Conservation (phyloP, 2,888 invertebrate species). For the Pammene fasciana region DNA sequence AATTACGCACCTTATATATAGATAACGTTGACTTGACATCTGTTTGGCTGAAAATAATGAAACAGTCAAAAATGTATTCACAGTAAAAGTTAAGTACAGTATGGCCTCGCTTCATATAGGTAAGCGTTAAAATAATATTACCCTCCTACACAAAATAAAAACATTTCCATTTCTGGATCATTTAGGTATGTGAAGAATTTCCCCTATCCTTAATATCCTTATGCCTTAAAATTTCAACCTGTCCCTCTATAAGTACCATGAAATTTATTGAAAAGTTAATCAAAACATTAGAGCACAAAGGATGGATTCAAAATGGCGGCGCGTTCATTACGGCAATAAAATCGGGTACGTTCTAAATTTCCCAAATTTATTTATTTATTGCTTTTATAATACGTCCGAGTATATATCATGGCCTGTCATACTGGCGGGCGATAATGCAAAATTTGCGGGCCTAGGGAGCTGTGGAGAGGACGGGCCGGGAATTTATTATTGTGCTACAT, state of each 20-base stretch:
- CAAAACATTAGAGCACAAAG: conserved; percentile 46
- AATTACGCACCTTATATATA: no score
- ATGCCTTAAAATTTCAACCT: no score
- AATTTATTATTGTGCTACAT: neutral
- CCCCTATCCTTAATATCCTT: no score
- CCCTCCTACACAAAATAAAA: no score
- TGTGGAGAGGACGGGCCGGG: conserved; percentile 52
- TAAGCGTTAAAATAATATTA: no score
- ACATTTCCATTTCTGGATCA: no score
- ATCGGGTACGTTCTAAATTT: conserved; percentile 78
- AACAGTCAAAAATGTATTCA: no score
- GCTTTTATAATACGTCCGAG: conserved; percentile 81
- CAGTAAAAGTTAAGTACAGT: no score
- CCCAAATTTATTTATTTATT: conserved; percentile 81
- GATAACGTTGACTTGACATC: no score
- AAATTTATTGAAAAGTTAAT: conserved; percentile 31
- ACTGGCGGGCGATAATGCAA: conserved; percentile 81
- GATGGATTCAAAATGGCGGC: conserved; percentile 61
- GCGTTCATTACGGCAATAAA: conserved; percentile 72
- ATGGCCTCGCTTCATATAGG: no score
- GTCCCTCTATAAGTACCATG: neutral
- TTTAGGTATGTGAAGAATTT: no score
- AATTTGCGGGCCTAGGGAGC: conserved; percentile 64
- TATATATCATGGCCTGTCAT: conserved; percentile 82
- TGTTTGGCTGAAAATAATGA: no score